Percentiles rank a stretch among this genome's conserved stretches.
Evolutionary conservation across 2,113 vertebrate genomes (phyloP).

Genomic region (Amazona guildingii): DNA sequence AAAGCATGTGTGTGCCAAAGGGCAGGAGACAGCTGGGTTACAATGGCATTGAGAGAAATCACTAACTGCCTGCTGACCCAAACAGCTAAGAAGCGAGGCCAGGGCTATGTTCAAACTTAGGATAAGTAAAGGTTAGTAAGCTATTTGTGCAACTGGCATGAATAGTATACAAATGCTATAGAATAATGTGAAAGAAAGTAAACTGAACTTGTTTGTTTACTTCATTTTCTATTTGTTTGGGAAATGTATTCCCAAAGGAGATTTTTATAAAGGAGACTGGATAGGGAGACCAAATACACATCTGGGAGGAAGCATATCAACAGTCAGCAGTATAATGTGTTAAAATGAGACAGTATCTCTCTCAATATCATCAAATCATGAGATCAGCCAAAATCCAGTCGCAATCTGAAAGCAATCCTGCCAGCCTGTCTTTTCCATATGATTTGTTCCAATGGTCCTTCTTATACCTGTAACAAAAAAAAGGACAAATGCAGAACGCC

Average conservation of each 20-base stretch:
- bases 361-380: background rate
- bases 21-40: constrained; percentile 5
- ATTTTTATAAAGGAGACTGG: background rate
- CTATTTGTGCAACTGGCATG: background rate
- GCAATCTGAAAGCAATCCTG: background rate
- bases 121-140: background rate
- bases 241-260: background rate
- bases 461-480: background rate
- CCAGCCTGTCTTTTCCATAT: background rate
- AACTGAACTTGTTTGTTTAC: background rate
- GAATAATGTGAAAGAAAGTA: background rate
- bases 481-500: background rate
- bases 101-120: background rate
- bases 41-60: background rate
- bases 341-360: background rate
- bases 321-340: background rate
- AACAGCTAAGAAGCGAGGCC: background rate
- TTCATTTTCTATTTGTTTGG: background rate
- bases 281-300: rapidly evolving
- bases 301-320: background rate
- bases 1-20: background rate
- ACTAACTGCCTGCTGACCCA: background rate
- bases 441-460: background rate
- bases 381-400: background rate
- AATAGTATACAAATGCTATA: background rate